Evolutionary conservation across 2,797 vertebrate genomes (phyloP), one percentile per base, ranked within the genome.

Genomic region (Onychomys arenicola): DNA sequence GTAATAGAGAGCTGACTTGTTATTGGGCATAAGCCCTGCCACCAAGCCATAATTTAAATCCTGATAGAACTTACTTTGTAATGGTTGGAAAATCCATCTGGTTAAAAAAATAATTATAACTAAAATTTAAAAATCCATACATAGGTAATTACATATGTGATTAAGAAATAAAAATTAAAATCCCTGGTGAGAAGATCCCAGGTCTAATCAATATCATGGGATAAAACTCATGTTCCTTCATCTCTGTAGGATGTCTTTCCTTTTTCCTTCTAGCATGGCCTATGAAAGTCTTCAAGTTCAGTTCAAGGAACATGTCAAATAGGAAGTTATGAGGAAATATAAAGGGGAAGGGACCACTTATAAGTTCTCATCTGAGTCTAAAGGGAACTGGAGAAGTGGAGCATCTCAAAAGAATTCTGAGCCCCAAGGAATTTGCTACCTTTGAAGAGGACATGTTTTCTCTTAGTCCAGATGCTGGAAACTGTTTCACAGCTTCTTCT

Each of bases 241-340:
- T 90, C 95, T 96, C 73, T 90, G 6, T 67, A 86, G 23, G 9
- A 29, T 19, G 43, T 90, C 52, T 23, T 59, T 92, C 75, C 59
- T 94, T 90, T 96, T 92, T 76, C 55, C 40, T 96, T 84, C 82
- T 87, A 84, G 23, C 80, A 12, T 43, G 94, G 57, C 63, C 96
- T 91, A 86, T 93, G 94, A 90, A 94, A 94, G 90, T 82, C 25
- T 9, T 94, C 90, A 92, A 49, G 63, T 96, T 96, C 75, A 97
- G 90, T 97, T 97, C 93, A 95, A 0, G 92, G 89, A 93, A 16
- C 88, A 83, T 93, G 88, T 91, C 75, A 96, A 93, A 86, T 40
- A 97, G 94, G 94, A 94, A 95, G 91, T 43, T 94, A 82, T 81
- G 75, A 95, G 77, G 88, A 81, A 93, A 91, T 93, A 90, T 76